These are phyloP conservation scores for Ormyrus thymus DNA, from an alignment of 2,888 invertebrate species.

Conservation along the genomic window DNA sequence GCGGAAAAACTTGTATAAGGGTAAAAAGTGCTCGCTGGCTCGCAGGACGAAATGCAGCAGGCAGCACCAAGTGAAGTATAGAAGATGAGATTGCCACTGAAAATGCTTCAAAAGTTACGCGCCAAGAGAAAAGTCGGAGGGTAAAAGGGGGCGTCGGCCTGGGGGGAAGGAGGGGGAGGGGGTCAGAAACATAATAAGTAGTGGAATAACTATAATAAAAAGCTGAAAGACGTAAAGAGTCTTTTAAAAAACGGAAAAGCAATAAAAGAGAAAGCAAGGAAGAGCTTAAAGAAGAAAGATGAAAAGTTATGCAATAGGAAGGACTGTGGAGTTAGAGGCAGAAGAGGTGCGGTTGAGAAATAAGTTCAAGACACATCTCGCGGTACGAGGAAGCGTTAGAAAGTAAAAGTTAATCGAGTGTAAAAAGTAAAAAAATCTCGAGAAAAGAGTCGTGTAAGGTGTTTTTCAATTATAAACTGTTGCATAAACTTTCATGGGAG, in stretches of 20 bases:
- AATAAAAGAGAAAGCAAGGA: slow-evolving; percentile 47
- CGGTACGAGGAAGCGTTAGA: slow-evolving; percentile 15
- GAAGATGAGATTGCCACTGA: slow-evolving; percentile 53
- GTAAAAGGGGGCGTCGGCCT: neutral
- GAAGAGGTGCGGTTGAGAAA: slow-evolving; percentile 19
- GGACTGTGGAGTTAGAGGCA: neutral
- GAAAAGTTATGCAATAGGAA: slow-evolving; percentile 47
- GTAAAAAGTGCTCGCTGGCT: slow-evolving; percentile 27
- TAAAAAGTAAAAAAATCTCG: slow-evolving; percentile 15
- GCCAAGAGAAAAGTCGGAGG: slow-evolving; percentile 23
- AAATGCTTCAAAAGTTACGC: slow-evolving; percentile 52
- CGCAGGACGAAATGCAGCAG: slow-evolving; percentile 23
- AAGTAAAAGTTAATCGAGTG: slow-evolving; percentile 47
- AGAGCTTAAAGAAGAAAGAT: slow-evolving; percentile 48
- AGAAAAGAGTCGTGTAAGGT: slow-evolving; percentile 14
- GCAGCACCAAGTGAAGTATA: slow-evolving; percentile 48
- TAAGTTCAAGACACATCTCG: slow-evolving; percentile 39
- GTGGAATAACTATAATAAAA: slow-evolving; percentile 54
- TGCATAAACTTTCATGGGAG: neutral
- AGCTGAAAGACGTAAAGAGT: slow-evolving; percentile 52
- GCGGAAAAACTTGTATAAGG: slow-evolving; percentile 42
- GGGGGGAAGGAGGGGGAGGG: neutral
- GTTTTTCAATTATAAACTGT: slow-evolving; percentile 33
- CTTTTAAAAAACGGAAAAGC: slow-evolving; percentile 50
- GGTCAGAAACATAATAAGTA: slow-evolving; percentile 47